phyloP scores from a whole-genome alignment of 2,113 vertebrate genomes.

The Oryzias javanicus region DNA sequence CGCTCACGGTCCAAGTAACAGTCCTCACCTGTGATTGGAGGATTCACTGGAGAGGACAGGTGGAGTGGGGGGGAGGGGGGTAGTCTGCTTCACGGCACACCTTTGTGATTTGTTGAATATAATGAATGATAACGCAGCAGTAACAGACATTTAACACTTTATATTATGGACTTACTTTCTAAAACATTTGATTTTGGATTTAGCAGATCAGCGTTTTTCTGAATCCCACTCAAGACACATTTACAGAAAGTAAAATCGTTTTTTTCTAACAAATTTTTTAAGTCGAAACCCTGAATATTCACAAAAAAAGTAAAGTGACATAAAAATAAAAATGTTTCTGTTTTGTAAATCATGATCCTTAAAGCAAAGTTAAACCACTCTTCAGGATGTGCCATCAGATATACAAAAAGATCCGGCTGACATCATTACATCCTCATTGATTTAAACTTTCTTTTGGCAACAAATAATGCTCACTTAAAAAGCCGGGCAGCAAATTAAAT shows the following conservation, averaged over 20 bases:
- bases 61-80: slow-evolving; percentile 20
- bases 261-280: slow-evolving; percentile 15
- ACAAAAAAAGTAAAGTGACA: too few species aligned
- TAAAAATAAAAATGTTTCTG: too few species aligned
- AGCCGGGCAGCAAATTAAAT: too few species aligned
- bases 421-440: too few species aligned
- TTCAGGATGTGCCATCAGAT: slow-evolving; percentile 13
- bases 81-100: slow-evolving; percentile 26
- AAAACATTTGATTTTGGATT: too few species aligned
- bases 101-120: slow-evolving; percentile 11
- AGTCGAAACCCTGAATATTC: slow-evolving; percentile 21
- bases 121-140: slow-evolving; percentile 7
- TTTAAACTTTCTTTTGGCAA: too few species aligned
- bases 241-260: slow-evolving; percentile 1
- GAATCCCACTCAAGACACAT: neutral
- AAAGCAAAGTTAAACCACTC: slow-evolving; percentile 5
- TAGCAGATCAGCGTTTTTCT: too few species aligned
- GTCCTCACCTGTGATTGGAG: slow-evolving; percentile 48
- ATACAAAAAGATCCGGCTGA: neutral
- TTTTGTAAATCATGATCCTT: too few species aligned
- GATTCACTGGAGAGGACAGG: slow-evolving; percentile 28
- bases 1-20: slow-evolving; percentile 41
- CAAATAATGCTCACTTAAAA: too few species aligned
- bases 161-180: too few species aligned
- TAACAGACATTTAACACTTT: too few species aligned